Conservation (phyloP, 2,113 vertebrate species). For the Eurypyga helias region DNA sequence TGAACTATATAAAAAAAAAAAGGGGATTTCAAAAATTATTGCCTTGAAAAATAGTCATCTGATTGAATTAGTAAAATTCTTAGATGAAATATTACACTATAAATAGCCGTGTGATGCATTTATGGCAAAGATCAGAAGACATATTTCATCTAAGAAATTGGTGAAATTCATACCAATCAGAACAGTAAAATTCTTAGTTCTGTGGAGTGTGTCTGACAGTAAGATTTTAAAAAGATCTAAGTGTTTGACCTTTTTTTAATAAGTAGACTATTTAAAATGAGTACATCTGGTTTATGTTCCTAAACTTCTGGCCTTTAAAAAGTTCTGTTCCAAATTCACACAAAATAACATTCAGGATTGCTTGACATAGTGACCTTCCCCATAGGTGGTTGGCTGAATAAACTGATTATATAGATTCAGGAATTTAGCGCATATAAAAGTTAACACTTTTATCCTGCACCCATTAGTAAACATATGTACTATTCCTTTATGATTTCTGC, state of each 20-base stretch:
- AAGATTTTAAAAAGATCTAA: slow-evolving; percentile 77
- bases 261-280: slow-evolving; percentile 76
- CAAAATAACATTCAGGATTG: slow-evolving; percentile 77
- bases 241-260: slow-evolving; percentile 73
- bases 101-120: not conserved
- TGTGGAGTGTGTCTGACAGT: slow-evolving; percentile 65
- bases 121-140: slow-evolving; percentile 32
- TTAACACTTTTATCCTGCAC: slow-evolving; percentile 60
- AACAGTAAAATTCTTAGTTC: slow-evolving; percentile 63
- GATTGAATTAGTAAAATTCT: not conserved
- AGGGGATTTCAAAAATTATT: not conserved
- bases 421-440: slow-evolving; percentile 66
- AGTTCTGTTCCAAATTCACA: slow-evolving; percentile 77
- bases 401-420: slow-evolving; percentile 70
- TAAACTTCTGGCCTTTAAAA: slow-evolving; percentile 78
- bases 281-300: slow-evolving; percentile 84
- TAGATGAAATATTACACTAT: not conserved
- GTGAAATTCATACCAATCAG: not conserved
- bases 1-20: not conserved
- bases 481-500: not conserved
- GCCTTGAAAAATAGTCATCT: not conserved
- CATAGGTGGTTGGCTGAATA: slow-evolving; percentile 71
- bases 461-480: slow-evolving; percentile 4
- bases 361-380: slow-evolving; percentile 76
- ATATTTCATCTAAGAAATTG: slow-evolving; percentile 5